phyloP scores from a whole-genome alignment of 1,140 invertebrate species.

The Papilio machaon region DNA sequence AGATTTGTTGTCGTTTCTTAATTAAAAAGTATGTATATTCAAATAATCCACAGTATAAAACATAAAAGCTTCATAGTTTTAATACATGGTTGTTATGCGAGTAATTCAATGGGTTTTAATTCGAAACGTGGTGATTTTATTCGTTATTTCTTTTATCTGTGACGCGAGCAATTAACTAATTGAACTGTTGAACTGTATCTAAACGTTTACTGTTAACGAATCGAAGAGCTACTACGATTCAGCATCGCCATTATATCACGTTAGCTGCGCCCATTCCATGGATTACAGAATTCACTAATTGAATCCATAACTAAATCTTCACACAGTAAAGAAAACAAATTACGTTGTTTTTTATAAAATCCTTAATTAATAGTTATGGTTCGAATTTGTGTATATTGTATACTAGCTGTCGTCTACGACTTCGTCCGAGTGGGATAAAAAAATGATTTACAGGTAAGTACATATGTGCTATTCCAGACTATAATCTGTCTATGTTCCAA shows the following conservation, averaged over 20 bases:
- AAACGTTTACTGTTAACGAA: conserved; percentile 36
- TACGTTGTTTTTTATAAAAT: conserved; percentile 19
- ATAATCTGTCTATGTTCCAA: background rate
- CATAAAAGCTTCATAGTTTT: background rate
- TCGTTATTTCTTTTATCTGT: background rate
- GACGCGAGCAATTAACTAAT: conserved; percentile 8
- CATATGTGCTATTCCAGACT: background rate
- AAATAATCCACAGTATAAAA: background rate
- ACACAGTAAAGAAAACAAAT: conserved; percentile 20
- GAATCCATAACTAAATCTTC: conserved; percentile 12
- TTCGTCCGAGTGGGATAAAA: background rate
- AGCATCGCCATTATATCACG: background rate
- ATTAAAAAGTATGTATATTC: too few relatives aligned
- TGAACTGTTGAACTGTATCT: conserved; percentile 17
- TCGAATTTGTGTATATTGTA: conserved; percentile 20
- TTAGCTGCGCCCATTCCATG: conserved; percentile 6
- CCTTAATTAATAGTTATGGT: conserved; percentile 26
- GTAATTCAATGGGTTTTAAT: background rate
- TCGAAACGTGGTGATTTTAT: background rate
- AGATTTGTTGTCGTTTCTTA: too few relatives aligned
- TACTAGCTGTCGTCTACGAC: background rate
- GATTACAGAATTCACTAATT: conserved; percentile 18
- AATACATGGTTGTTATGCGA: background rate
- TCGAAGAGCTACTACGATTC: conserved; percentile 28
- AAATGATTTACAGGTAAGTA: background rate